Evolutionary conservation across 2,888 invertebrate genomes (phyloP).

Genomic region (Seira sanloemensis): DNA sequence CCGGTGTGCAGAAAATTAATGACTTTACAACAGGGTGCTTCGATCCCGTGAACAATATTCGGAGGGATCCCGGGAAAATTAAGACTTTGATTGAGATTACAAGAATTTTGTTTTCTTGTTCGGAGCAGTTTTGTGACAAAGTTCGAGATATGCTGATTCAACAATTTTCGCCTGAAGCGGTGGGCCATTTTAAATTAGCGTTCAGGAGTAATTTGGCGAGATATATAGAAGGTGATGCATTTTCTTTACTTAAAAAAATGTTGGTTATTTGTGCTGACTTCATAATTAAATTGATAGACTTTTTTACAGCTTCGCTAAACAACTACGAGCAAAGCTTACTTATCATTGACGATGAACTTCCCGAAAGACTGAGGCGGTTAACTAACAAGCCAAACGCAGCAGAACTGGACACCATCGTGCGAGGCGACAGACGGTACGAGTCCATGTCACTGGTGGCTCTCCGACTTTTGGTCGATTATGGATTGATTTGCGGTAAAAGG

Average conservation of each 20-base stretch:
- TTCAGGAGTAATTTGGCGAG: conserved; percentile 56
- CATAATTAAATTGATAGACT: too few species aligned
- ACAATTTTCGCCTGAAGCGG: conserved; percentile 48
- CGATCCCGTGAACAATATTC: neutral
- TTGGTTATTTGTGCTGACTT: too few species aligned
- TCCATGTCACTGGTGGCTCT: conserved; percentile 60
- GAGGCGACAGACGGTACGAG: conserved; percentile 8
- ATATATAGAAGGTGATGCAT: conserved; percentile 50
- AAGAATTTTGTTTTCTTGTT: conserved; percentile 38
- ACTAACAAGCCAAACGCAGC: neutral
- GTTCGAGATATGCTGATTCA: conserved; percentile 43
- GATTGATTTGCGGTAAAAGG: conserved; percentile 55
- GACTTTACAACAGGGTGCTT: conserved; percentile 30
- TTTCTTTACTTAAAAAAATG: too few species aligned
- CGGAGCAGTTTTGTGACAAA: conserved; percentile 51
- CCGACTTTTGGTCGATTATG: conserved; percentile 60
- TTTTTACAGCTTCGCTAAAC: conserved; percentile 17
- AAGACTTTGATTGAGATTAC: conserved; percentile 23
- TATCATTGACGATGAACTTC: conserved; percentile 3
- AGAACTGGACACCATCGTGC: conserved; percentile 24
- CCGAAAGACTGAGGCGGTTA: conserved; percentile 8
- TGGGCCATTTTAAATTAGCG: conserved; percentile 47
- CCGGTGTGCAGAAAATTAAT: conserved; percentile 25
- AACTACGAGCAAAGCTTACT: conserved; percentile 16
- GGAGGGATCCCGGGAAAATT: conserved; percentile 29